Conservation (phyloP, 2,888 invertebrate species). For the Drosophila anomelani region DNA sequence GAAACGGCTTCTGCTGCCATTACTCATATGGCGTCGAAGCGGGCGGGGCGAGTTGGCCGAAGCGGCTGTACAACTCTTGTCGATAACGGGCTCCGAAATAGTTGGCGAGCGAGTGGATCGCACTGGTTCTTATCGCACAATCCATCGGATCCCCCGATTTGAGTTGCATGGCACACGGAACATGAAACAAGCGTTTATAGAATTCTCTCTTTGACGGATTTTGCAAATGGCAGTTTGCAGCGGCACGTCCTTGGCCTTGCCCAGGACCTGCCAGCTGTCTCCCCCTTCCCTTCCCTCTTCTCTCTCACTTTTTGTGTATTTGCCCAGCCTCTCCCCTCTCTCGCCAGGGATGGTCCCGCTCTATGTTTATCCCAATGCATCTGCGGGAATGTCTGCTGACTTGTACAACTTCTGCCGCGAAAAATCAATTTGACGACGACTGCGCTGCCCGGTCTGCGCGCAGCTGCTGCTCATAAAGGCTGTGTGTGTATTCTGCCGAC, state of each 20-base stretch:
- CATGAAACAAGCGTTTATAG: constrained; percentile 6
- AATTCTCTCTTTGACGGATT: constrained; percentile 1
- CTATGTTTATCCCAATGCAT: constrained; percentile 54
- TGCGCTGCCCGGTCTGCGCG: constrained; percentile 64
- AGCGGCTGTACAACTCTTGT: constrained; percentile 16
- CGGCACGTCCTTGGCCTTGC: constrained; percentile 43
- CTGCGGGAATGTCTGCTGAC: constrained; percentile 51
- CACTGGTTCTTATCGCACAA: constrained; percentile 42
- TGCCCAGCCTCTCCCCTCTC: constrained; percentile 6
- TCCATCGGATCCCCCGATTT: constrained; percentile 6
- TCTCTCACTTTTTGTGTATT: not conserved
- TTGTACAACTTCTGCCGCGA: constrained; percentile 50
- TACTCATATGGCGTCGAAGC: constrained; percentile 29
- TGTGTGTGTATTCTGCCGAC: constrained; percentile 39
- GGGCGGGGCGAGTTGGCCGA: constrained; percentile 4
- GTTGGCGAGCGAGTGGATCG: constrained; percentile 18
- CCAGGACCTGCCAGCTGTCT: constrained; percentile 22
- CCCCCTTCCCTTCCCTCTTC: constrained; percentile 27
- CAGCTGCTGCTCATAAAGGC: constrained; percentile 51
- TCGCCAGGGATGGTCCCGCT: constrained; percentile 25
- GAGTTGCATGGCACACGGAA: constrained; percentile 17
- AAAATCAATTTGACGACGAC: constrained; percentile 72
- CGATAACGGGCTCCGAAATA: constrained; percentile 20
- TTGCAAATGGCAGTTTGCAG: constrained; percentile 13
- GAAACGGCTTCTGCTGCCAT: constrained; percentile 22